Percentiles rank a stretch among this genome's conserved stretches.
Conservation (phyloP, 2,797 vertebrate genomes). For the Molossus alvarezi region DNA sequence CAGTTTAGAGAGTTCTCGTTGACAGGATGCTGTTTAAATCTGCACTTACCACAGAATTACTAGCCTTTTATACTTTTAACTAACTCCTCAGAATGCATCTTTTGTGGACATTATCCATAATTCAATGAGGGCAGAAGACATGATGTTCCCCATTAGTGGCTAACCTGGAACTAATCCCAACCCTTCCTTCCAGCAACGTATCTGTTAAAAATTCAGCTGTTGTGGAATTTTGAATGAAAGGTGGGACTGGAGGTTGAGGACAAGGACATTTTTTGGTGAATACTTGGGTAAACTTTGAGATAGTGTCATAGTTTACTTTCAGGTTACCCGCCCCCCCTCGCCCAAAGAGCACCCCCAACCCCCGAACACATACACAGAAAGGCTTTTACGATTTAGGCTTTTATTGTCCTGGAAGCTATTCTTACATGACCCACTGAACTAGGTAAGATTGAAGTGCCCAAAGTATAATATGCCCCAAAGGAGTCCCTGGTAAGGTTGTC, state of each 20-base stretch:
- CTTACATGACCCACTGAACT: not conserved
- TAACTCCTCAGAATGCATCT: not conserved
- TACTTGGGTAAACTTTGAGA: not conserved
- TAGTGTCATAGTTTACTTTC: not conserved
- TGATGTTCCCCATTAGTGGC: not conserved
- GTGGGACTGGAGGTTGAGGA: not conserved
- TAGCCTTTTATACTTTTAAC: slow-evolving; percentile 26
- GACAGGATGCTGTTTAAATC: slow-evolving; percentile 51
- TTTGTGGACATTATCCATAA: slow-evolving; percentile 17
- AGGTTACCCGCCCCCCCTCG: not conserved
- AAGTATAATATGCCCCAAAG: not conserved
- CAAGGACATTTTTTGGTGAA: not conserved
- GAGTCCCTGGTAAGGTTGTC: not conserved
- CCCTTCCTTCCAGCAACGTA: not conserved
- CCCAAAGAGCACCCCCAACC: not conserved
- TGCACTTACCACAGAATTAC: slow-evolving; percentile 1
- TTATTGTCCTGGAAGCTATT: slow-evolving; percentile 34
- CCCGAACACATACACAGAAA: not conserved
- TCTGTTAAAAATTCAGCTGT: not conserved
- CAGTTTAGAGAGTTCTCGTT: slow-evolving; percentile 23
- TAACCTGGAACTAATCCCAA: slow-evolving; percentile 12
- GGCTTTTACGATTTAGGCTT: not conserved
- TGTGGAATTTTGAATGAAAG: slow-evolving; percentile 25
- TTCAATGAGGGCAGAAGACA: not conserved
- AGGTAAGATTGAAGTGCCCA: not conserved